Evolutionary conservation across 2,888 invertebrate genomes (phyloP).

Genomic region (Troides oblongomaculatus): DNA sequence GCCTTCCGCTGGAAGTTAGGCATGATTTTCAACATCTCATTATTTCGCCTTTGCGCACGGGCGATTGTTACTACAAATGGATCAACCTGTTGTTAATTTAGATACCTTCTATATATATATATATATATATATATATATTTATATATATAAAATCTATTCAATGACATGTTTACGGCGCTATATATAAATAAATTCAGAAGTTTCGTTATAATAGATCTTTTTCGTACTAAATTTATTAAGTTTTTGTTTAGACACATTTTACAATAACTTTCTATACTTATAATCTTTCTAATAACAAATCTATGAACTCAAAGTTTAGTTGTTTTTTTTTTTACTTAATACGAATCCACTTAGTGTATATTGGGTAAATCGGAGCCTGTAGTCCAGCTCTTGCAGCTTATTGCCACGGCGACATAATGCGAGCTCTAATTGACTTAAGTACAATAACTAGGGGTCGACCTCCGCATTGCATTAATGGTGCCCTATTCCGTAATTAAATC

Average conservation of each 20-base stretch:
- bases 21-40: background rate
- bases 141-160: too few relatives aligned
- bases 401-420: slow-evolving; percentile 23
- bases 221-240: too few relatives aligned
- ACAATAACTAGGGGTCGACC: slow-evolving; percentile 26
- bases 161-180: too few relatives aligned
- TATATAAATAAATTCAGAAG: too few relatives aligned
- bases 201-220: too few relatives aligned
- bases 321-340: slow-evolving; percentile 18
- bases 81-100: too few relatives aligned
- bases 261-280: too few relatives aligned
- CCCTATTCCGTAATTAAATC: slow-evolving; percentile 30
- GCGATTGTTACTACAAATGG: too few relatives aligned
- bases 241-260: too few relatives aligned
- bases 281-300: slow-evolving; percentile 1
- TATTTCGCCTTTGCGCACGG: background rate
- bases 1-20: background rate
- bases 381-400: slow-evolving; percentile 21
- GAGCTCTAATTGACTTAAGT: slow-evolving; percentile 30
- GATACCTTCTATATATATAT: too few relatives aligned
- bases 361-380: slow-evolving; percentile 4
- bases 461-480: slow-evolving; percentile 26
- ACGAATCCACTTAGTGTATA: slow-evolving; percentile 9
- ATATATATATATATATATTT: too few relatives aligned
- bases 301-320: slow-evolving; percentile 9